Percentiles rank a stretch among this genome's conserved stretches.
Conservation (phyloP, 2,797 vertebrate species). For the Ptychadena robeensis region DNA sequence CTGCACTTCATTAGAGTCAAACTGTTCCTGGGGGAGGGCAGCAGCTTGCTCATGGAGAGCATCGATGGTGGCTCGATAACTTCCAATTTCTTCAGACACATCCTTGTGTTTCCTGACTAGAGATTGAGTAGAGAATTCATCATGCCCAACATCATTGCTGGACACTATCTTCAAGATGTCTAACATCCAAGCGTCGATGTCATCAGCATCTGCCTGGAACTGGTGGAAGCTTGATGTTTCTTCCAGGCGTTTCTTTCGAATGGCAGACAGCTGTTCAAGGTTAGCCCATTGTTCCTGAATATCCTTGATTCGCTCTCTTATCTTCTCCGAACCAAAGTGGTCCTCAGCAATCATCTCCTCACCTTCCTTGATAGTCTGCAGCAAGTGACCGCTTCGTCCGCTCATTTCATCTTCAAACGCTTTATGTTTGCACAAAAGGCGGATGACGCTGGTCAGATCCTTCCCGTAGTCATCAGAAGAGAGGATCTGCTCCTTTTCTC, state of each 20-base stretch:
- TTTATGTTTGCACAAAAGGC: constrained; percentile 93
- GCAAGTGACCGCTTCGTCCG: constrained; percentile 87
- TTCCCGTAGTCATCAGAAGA: constrained; percentile 93
- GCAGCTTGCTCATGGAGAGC: constrained; percentile 88
- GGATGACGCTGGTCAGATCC: constrained; percentile 90
- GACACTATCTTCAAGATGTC: constrained; percentile 95
- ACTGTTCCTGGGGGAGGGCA: constrained; percentile 81
- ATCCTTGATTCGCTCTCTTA: constrained; percentile 87
- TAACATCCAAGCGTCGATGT: constrained; percentile 95
- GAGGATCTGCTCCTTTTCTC: constrained; percentile 96
- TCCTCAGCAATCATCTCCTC: constrained; percentile 89
- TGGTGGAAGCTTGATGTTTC: constrained; percentile 93
- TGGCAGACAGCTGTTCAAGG: constrained; percentile 87
- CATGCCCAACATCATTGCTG: constrained; percentile 92
- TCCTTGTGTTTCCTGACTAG: constrained; percentile 98
- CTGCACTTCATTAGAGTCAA: constrained; percentile 81
- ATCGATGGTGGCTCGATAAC: constrained; percentile 90
- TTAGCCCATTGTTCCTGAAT: constrained; percentile 92
- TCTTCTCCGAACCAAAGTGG: constrained; percentile 95
- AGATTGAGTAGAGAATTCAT: constrained; percentile 95
- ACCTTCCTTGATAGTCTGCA: constrained; percentile 91
- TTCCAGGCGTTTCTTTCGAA: constrained; percentile 89
- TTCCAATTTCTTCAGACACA: constrained; percentile 90
- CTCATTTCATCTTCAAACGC: constrained; percentile 96
- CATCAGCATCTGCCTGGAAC: constrained; percentile 94